Conservation (phyloP, 2,113 vertebrate genomes). For the Bungarus multicinctus region DNA sequence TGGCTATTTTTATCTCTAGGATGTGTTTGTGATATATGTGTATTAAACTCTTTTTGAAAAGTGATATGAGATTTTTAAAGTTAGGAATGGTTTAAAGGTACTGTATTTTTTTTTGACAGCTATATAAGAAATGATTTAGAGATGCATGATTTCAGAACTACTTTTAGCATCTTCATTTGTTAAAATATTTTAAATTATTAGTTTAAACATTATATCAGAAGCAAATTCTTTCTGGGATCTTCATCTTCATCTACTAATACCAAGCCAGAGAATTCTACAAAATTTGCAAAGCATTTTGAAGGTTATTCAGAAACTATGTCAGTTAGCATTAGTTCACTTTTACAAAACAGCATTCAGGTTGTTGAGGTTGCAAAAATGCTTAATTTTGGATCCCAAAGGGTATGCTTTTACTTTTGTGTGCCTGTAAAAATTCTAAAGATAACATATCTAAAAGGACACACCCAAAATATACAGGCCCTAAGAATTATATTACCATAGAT, state of each 20-base stretch:
- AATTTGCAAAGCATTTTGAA: neutral
- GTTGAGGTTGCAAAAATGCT: neutral
- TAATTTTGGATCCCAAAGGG: neutral
- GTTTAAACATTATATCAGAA: neutral
- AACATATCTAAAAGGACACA: neutral
- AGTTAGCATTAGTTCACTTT: neutral
- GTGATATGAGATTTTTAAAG: neutral
- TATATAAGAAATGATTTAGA: neutral
- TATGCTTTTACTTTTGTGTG: neutral
- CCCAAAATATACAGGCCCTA: neutral
- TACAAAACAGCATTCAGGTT: neutral
- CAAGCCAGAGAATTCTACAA: neutral
- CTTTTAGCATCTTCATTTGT: neutral
- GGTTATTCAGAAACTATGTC: neutral
- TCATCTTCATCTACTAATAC: neutral
- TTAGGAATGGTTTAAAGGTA: neutral
- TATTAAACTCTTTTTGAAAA: neutral
- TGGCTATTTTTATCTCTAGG: neutral
- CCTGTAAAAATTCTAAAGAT: neutral
- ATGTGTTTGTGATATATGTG: neutral
- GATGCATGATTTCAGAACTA: neutral
- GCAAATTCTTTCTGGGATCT: neutral
- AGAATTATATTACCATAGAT: neutral
- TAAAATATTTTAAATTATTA: neutral
- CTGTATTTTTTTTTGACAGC: neutral